Evolutionary conservation across 37 sponge, comb jelly and placozoan species (phyloP).

Genomic region (Halichondria panicea): DNA sequence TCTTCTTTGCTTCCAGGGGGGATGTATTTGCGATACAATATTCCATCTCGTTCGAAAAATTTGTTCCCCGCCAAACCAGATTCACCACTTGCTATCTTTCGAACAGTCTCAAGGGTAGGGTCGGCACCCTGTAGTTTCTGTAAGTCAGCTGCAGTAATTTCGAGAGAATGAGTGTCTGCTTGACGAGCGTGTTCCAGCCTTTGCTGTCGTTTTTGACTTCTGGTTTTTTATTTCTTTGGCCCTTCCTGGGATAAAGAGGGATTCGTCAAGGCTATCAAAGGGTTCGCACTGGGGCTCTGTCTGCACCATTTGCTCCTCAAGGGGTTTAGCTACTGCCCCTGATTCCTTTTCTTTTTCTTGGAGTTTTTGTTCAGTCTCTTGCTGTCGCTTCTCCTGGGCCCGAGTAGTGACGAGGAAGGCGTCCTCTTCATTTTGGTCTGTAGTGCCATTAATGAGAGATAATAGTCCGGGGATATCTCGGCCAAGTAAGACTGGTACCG

Average conservation of each 20-base stretch:
- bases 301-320: slow-evolving; percentile 8
- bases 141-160: background rate
- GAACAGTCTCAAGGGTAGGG: background rate
- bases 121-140: background rate
- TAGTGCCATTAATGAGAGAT: background rate
- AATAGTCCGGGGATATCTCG: slow-evolving; percentile 3
- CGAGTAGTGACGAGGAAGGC: slow-evolving; percentile 17
- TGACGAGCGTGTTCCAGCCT: background rate
- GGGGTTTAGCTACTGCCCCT: background rate
- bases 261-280: background rate
- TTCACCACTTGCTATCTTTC: background rate
- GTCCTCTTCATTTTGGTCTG: background rate
- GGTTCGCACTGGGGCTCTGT: background rate
- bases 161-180: background rate
- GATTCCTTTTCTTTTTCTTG: background rate
- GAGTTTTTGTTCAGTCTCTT: background rate
- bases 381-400: background rate
- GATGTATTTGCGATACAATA: background rate
- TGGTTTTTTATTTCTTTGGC: background rate
- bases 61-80: background rate
- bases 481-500: slow-evolving; percentile 14
- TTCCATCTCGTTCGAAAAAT: background rate
- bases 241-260: background rate
- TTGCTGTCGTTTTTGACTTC: background rate
- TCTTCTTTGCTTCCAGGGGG: background rate